Base-by-base conservation (phyloP, 2,113 vertebrate genomes). In the Lophius piscatorius region DNA sequence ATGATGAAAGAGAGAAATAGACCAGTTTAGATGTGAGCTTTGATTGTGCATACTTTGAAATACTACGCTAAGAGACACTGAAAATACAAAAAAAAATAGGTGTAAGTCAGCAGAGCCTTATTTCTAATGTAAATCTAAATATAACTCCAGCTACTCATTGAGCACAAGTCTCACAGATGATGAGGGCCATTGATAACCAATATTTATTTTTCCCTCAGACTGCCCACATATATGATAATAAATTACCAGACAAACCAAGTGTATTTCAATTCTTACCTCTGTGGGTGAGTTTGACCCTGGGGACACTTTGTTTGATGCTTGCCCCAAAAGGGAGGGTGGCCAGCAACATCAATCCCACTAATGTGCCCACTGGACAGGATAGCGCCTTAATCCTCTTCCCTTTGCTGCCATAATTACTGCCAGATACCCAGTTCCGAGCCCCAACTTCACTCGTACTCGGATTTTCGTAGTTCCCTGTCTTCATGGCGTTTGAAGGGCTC, bases 201-300 rank as follows among this genome's bases (percentile, higher is more conserved):
- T 1, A 10, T 10, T 20, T 23, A 22, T 44, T 55, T 49, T 48
- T 5, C 21, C 21, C 4, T 28, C 4, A 50, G 31, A 34, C 36
- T 52, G 12, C 7, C n/a, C 12, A 9, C 9, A 28, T 28, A 31
- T 31, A 31, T 31, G 29, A 31, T 3, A 10, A 3, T 10, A 9
- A 31, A 31, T 31, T 6, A 3, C 9, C 11, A 31, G 29, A 31
- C 29, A 31, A 45, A 63, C 42, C 5, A 58, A 41, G 20, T 51
- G 16, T 56, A 55, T 40, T 69, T 45, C 5, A 63, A 3, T 16
- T 57, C 84, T 93, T 93, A 99, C 97, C 97, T 95, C 93, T 95
- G 79, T 97, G 92, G 76, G 91, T 92, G 63, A 98, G 93, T 80
- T 93, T 96, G 74, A 98, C 92, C 57, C 96, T 91, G 52, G 97